Conservation (phyloP, 1,140 invertebrate species). For the Drosophila neocordata region DNA sequence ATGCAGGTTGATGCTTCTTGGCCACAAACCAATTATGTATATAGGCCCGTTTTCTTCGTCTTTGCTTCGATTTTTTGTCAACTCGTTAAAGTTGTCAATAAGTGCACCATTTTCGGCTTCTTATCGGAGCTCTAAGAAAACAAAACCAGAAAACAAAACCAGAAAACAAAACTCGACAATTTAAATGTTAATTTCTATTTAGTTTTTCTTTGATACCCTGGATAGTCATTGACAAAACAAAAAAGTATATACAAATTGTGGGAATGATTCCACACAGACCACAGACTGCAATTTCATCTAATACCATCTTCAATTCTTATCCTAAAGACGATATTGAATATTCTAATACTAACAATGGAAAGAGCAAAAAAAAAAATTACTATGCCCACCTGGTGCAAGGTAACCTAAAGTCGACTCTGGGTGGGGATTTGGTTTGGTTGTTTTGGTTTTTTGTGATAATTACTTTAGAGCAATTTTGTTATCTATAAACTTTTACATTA, state of each 20-base stretch:
- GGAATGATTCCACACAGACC: background rate
- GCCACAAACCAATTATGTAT: conserved; percentile 68
- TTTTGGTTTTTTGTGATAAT: conserved; percentile 76
- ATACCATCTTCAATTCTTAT: no score
- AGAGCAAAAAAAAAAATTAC: no score
- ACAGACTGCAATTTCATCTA: no score
- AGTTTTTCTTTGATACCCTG: background rate
- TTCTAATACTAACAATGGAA: no score
- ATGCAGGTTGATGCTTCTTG: conserved; percentile 48
- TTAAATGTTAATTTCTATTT: conserved; percentile 68
- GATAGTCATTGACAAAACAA: background rate
- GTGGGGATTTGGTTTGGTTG: conserved; percentile 56
- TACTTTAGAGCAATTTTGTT: conserved; percentile 59
- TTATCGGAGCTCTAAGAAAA: conserved; percentile 51
- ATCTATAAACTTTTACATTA: conserved; percentile 66
- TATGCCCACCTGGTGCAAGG: background rate
- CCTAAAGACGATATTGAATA: no score
- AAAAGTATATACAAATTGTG: background rate
- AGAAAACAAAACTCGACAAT: conserved; percentile 53
- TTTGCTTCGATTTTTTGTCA: conserved; percentile 33
- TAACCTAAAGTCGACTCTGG: background rate
- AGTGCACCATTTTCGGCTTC: conserved; percentile 78
- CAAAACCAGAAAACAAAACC: conserved; percentile 27
- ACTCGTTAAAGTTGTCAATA: conserved; percentile 81
- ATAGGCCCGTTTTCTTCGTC: conserved; percentile 40